phyloP scores from a whole-genome alignment of 2,888 invertebrate species.

The Folsomia manolachei region DNA sequence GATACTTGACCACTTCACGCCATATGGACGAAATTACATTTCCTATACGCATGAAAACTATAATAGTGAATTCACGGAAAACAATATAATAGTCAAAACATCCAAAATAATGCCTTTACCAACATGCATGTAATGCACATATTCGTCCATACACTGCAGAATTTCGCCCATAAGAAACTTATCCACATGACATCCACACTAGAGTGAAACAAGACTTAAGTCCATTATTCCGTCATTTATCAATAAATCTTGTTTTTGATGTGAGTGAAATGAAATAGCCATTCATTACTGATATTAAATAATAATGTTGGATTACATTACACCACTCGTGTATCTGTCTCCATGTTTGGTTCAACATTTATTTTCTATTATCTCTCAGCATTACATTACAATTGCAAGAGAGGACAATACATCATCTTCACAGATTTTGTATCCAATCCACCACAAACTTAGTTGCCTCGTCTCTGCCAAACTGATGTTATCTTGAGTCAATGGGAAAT shows the following conservation, averaged over 20 bases:
- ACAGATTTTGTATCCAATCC: background rate
- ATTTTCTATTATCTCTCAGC: background rate
- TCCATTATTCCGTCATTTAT: background rate
- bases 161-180: background rate
- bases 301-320: background rate
- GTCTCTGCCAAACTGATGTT: conserved; percentile 6
- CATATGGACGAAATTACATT: background rate
- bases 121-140: too few species aligned
- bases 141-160: too few species aligned
- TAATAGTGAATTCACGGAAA: background rate
- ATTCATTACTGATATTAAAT: too few species aligned
- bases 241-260: background rate
- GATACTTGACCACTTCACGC: too few species aligned
- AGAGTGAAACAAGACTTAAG: too few species aligned
- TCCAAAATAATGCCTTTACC: background rate
- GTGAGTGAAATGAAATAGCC: conserved; percentile 1
- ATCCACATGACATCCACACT: too few species aligned
- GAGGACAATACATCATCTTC: conserved; percentile 10
- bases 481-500: conserved; percentile 1
- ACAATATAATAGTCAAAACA: background rate
- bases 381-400: background rate
- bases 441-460: background rate
- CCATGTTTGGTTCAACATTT: background rate
- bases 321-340: background rate
- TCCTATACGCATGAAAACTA: too few species aligned